Percentiles rank a stretch among this genome's conserved stretches.
These are phyloP conservation scores for Meloidogyne floridensis DNA, from an alignment of 1,140 invertebrate genomes.

Conservation along the genomic window DNA sequence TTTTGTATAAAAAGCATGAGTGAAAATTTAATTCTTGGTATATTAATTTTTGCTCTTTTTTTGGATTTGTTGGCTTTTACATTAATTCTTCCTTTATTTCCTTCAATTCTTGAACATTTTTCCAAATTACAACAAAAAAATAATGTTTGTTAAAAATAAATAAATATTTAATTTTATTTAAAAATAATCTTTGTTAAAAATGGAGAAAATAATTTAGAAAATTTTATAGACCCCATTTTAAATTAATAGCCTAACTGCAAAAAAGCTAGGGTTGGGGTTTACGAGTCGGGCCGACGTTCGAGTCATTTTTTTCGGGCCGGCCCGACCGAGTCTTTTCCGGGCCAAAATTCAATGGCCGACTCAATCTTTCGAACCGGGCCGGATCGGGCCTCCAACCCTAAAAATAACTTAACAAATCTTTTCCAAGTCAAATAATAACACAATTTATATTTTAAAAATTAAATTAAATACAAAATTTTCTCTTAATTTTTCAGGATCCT, in stretches of 20 bases:
- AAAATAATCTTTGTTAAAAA: conserved; percentile 4
- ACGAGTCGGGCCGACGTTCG: too few relatives aligned
- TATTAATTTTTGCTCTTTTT: conserved; percentile 52
- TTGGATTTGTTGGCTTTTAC: conserved; percentile 63
- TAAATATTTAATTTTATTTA: conserved; percentile 4
- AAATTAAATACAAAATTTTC: conserved; percentile 4
- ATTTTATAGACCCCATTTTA: too few relatives aligned
- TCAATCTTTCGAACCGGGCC: too few relatives aligned
- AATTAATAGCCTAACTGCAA: too few relatives aligned
- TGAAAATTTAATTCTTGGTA: conserved; percentile 29
- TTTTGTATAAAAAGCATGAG: neutral
- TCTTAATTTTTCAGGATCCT: conserved; percentile 48
- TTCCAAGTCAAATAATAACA: too few relatives aligned
- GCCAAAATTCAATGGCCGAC: too few relatives aligned
- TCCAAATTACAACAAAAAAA: conserved; percentile 23
- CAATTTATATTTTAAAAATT: too few relatives aligned
- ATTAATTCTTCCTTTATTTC: conserved; percentile 63
- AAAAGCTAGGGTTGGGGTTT: too few relatives aligned
- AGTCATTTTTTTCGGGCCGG: too few relatives aligned
- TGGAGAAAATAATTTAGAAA: conserved; percentile 25
- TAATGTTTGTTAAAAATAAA: conserved; percentile 29
- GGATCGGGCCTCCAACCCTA: too few relatives aligned
- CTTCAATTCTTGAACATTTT: conserved; percentile 58
- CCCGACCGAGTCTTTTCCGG: too few relatives aligned
- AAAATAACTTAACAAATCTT: too few relatives aligned